Conservation (phyloP, 2,888 invertebrate genomes). For the Caradrina clavipalpis region DNA sequence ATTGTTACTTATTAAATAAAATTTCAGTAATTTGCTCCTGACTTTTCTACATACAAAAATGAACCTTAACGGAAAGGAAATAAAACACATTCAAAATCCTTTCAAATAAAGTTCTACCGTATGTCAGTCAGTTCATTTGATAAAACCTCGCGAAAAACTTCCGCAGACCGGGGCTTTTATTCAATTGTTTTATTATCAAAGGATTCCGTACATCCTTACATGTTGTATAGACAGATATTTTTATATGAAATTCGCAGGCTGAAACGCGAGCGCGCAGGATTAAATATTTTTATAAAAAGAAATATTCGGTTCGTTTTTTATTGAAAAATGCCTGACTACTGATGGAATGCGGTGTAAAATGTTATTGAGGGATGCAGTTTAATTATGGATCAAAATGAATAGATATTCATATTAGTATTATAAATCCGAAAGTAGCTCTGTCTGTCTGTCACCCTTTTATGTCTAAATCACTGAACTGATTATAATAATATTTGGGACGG, state of each 20-base stretch:
- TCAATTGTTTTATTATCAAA: slow-evolving; percentile 52
- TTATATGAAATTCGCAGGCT: slow-evolving; percentile 33
- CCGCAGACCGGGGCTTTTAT: neutral
- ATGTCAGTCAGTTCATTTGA: slow-evolving; percentile 13
- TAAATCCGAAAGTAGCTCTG: no score
- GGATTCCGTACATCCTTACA: slow-evolving; percentile 3
- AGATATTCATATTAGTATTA: no score
- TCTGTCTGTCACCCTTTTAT: no score
- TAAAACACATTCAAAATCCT: neutral
- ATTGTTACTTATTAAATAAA: no score
- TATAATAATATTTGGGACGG: no score
- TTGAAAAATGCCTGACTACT: slow-evolving; percentile 4
- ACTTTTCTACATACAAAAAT: no score
- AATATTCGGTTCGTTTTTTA: slow-evolving; percentile 11
- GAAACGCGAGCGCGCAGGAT: slow-evolving; percentile 1
- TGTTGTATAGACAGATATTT: slow-evolving; percentile 16
- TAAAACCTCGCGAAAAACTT: slow-evolving; percentile 18
- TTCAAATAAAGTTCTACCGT: neutral
- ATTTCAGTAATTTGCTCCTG: no score
- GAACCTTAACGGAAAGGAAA: no score
- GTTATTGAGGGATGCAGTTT: neutral
- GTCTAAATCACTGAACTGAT: no score
- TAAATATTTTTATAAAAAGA: neutral
- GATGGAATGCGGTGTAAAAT: neutral
- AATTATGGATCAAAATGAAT: no score